Conservation (phyloP, 1,140 invertebrate species). For the Macrobrachium rosenbergii region DNA sequence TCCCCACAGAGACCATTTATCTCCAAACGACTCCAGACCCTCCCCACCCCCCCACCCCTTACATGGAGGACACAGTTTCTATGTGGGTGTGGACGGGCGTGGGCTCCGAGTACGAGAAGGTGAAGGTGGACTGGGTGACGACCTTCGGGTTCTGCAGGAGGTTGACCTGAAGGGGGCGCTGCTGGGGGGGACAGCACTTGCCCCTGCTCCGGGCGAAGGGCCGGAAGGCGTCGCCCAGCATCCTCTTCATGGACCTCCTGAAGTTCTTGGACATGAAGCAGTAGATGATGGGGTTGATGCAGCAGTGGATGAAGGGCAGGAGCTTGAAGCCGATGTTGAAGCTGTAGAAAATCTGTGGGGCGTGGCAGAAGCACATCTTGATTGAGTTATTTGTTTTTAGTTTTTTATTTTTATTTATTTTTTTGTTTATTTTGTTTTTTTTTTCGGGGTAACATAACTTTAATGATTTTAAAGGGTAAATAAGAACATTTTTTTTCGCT, state of each 20-base stretch:
- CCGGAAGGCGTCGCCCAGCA: constrained; percentile 63
- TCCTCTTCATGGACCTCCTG: constrained; percentile 69
- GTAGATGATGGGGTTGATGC: constrained; percentile 75
- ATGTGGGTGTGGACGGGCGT: constrained; percentile 39
- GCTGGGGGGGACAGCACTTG: not conserved
- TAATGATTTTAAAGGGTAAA: too few relatives aligned
- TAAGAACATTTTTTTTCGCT: too few relatives aligned
- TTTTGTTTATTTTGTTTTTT: too few relatives aligned
- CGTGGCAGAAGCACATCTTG: too few relatives aligned
- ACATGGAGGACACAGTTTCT: constrained; percentile 48
- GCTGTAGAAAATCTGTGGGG: constrained; percentile 62
- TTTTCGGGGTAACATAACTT: too few relatives aligned
- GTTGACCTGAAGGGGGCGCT: too few relatives aligned
- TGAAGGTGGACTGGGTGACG: constrained; percentile 13
- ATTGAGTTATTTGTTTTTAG: too few relatives aligned
- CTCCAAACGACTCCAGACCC: not conserved
- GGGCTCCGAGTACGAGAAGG: constrained; percentile 28
- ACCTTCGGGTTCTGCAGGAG: constrained; percentile 1
- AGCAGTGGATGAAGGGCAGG: constrained; percentile 70
- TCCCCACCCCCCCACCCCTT: not conserved
- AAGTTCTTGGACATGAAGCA: constrained; percentile 75
- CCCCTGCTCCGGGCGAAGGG: constrained; percentile 14
- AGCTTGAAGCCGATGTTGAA: constrained; percentile 67
- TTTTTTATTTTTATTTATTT: too few relatives aligned
- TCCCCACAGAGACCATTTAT: not conserved